Conservation (phyloP, 2,113 vertebrate species). For the Indicator indicator region DNA sequence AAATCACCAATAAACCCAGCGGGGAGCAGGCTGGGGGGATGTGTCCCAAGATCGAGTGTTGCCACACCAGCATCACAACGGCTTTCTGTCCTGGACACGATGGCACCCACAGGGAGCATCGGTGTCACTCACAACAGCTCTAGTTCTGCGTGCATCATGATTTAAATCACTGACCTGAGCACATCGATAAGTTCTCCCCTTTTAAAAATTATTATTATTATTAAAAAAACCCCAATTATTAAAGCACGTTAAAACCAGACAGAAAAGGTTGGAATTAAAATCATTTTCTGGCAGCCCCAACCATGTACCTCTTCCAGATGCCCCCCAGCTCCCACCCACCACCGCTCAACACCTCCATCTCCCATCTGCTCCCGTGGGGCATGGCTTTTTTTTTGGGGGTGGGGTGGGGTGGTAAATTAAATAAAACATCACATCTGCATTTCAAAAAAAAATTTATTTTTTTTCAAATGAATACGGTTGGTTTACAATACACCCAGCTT, state of each 20-base stretch:
- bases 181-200: not conserved
- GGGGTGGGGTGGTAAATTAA: not conserved
- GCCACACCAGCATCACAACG: too few species aligned
- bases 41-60: too few species aligned
- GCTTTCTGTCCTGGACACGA: too few species aligned
- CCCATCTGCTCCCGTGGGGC: not conserved
- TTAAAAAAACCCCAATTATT: too few species aligned
- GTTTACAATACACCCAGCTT: conserved; percentile 53
- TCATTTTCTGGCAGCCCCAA: not conserved
- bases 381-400: not conserved
- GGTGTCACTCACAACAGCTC: too few species aligned
- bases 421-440: not conserved
- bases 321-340: not conserved
- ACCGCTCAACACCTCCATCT: not conserved
- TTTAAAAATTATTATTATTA: too few species aligned
- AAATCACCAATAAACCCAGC: too few species aligned
- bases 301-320: not conserved
- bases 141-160: too few species aligned
- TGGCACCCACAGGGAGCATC: too few species aligned
- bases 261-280: not conserved
- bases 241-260: not conserved
- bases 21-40: too few species aligned
- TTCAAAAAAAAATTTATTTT: conserved; percentile 57
- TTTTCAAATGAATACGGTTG: conserved; percentile 44
- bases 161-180: not conserved